These are phyloP conservation scores for Spermophilus dauricus DNA, from an alignment of 2,113 vertebrate genomes.

Conservation along the genomic window DNA sequence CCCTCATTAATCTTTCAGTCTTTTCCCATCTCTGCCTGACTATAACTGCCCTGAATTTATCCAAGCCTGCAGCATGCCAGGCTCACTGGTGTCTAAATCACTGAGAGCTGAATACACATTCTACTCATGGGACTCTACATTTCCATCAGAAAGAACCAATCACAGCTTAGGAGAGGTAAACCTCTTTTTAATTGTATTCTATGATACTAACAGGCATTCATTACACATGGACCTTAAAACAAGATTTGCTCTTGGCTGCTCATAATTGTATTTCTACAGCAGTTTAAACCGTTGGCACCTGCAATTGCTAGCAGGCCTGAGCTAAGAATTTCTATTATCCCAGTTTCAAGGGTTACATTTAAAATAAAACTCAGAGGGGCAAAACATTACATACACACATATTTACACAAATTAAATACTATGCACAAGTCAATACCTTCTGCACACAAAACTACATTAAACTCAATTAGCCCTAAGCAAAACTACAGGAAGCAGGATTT, in stretches of 20 bases:
- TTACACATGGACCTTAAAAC: slow-evolving; percentile 76
- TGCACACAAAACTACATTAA: slow-evolving; percentile 82
- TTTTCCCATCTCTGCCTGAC: slow-evolving; percentile 85
- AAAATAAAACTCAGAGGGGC: slow-evolving; percentile 85
- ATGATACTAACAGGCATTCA: slow-evolving; percentile 78
- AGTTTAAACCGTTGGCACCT: slow-evolving; percentile 82
- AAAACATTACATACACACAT: slow-evolving; percentile 84
- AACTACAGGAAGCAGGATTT: slow-evolving; percentile 81
- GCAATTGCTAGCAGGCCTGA: slow-evolving; percentile 82
- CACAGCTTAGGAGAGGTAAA: slow-evolving; percentile 18
- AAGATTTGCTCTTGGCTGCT: slow-evolving; percentile 82
- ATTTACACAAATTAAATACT: slow-evolving; percentile 85
- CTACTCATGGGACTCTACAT: neutral
- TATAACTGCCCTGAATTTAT: slow-evolving; percentile 84
- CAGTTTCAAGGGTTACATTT: slow-evolving; percentile 84
- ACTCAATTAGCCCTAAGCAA: slow-evolving; percentile 81
- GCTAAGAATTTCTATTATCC: slow-evolving; percentile 83
- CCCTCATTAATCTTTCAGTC: slow-evolving; percentile 88
- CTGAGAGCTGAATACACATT: slow-evolving; percentile 67
- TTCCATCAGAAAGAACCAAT: slow-evolving; percentile 66
- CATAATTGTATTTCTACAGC: slow-evolving; percentile 84
- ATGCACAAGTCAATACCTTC: slow-evolving; percentile 83
- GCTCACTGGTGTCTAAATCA: slow-evolving; percentile 77
- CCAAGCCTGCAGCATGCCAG: slow-evolving; percentile 80
- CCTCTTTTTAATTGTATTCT: slow-evolving; percentile 81